These are phyloP conservation scores for Melanerpes formicivorus DNA, from an alignment of 2,113 vertebrate genomes.

Conservation along the genomic window DNA sequence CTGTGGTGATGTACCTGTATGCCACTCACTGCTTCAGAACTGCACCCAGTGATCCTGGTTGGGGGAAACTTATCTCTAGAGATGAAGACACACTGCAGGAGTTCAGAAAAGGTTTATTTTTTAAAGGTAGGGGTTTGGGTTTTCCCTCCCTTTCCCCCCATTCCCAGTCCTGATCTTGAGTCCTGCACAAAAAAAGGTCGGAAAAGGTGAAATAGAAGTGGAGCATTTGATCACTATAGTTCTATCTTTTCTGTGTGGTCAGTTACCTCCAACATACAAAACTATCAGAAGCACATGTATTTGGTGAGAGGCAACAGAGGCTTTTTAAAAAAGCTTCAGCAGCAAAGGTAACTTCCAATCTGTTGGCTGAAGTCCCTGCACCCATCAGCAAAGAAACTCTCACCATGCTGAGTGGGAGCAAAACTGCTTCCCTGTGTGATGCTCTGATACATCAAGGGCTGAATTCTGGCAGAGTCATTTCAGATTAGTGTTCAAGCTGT, in stretches of 20 bases:
- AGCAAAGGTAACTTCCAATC: not conserved
- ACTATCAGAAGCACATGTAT: not conserved
- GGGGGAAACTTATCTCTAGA: not conserved
- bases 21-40: not conserved
- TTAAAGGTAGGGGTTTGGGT: fast-evolving
- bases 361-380: not conserved
- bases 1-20: not conserved
- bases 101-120: not conserved
- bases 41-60: not conserved
- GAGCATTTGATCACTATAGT: not conserved
- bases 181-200: not conserved
- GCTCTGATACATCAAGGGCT: not conserved
- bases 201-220: not conserved
- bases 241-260: not conserved
- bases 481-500: not conserved
- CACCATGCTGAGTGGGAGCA: not conserved
- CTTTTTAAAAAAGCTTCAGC: not conserved
- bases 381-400: not conserved
- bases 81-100: not conserved
- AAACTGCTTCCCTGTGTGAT: not conserved
- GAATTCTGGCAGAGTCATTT: not conserved
- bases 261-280: not conserved
- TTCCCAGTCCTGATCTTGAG: not conserved
- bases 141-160: not conserved
- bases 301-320: not conserved